Evolutionary conservation across 2,888 invertebrate species (phyloP), one percentile per base, ranked within the genome.

Genomic region (Cantharis lateralis): DNA sequence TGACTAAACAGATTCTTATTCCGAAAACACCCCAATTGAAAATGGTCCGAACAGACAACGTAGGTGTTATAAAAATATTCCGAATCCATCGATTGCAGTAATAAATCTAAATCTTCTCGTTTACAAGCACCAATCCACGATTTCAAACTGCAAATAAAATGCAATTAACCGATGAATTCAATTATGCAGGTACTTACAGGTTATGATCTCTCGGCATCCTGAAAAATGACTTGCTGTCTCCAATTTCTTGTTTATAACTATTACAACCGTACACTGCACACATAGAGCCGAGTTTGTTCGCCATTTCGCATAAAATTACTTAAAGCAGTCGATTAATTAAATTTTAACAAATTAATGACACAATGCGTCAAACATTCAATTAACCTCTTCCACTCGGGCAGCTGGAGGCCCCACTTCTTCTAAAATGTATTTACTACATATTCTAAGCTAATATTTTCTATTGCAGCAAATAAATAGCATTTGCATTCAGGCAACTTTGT

Each of bases 1-100:
- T 72, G 72, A 64, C 62, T 72, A 11, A 72, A 72, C 64, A 72
- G 64, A 72, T 72, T 72, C 16, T 72, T 72, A 26, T 72, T 72
- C 20, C 72, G 15, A 3, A 72, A 72, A 26, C 72, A 72, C 11
- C 11, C 15, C 1, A 62, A 20, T 16, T 72, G 11, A 18, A 72
- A 72, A 20, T 72, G 72, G 24, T 72, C 72, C 10, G 72, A 72
- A 24, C 72, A 72, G 2, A 72, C 64, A 9, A 72, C 72, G 24
- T 48, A 72, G 13, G 16, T 63, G 1, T 72, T 72, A 64, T 72
- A 64, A 64, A 72, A 72, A 66, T 72, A 72, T 7, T 72, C 62
- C 4, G 18, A 20, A 3, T 72, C 62, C n/a, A 2, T 24, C n/a
- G 15, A 11, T 10, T 24, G 1, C 15, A 72, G 13, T 20, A 64